Percentiles rank a stretch among this genome's conserved stretches.
Conservation (phyloP, 2,888 invertebrate genomes). For the Tridacna gigas region DNA sequence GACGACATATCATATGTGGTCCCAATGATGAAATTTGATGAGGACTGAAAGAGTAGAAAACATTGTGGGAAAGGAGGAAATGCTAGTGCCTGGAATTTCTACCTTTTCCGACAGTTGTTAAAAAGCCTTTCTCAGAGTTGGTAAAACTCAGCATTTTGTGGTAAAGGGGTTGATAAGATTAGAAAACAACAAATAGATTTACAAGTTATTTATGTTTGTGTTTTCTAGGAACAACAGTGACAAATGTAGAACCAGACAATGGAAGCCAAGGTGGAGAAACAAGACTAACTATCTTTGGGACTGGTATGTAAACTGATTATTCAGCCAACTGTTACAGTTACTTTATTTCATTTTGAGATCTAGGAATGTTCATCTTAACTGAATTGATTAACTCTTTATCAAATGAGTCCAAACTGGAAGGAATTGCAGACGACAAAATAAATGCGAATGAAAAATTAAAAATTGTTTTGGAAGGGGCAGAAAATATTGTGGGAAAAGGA, state of each 20-base stretch:
- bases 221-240: conserved; percentile 34
- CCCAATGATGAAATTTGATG: too few relatives aligned
- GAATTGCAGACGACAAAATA: too few relatives aligned
- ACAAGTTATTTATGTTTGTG: not conserved
- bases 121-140: not conserved
- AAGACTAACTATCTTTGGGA: conserved; percentile 70
- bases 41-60: too few relatives aligned
- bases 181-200: not conserved
- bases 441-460: too few relatives aligned
- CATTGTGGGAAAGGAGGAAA: not conserved
- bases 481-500: too few relatives aligned
- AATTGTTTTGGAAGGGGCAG: too few relatives aligned
- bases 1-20: too few relatives aligned
- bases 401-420: too few relatives aligned
- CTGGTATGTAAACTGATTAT: conserved; percentile 55
- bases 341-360: too few relatives aligned
- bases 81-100: not conserved
- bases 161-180: not conserved
- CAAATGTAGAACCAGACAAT: conserved; percentile 49
- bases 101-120: not conserved
- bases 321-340: too few relatives aligned
- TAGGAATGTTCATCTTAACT: too few relatives aligned
- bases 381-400: too few relatives aligned
- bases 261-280: conserved; percentile 75
- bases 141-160: not conserved